These are phyloP conservation scores for Mythimna impura DNA, from an alignment of 2,888 invertebrate genomes.

Conservation along the genomic window DNA sequence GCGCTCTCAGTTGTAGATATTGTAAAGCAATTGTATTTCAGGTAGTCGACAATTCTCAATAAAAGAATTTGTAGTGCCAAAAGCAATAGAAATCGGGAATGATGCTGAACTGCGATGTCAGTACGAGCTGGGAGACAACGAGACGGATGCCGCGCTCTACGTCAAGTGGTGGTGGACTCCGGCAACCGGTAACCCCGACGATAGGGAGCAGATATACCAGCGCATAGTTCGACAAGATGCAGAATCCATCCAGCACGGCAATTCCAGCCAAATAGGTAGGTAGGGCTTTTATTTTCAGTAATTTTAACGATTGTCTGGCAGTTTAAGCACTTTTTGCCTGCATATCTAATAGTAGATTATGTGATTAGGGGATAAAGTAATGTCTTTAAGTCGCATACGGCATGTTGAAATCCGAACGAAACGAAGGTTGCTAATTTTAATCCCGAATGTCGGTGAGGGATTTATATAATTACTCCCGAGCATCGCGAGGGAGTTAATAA, in stretches of 20 bases:
- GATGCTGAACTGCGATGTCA: constrained; percentile 76
- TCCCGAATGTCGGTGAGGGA: too few relatives aligned
- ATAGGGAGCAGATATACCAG: constrained; percentile 77
- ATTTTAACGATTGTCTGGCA: too few relatives aligned
- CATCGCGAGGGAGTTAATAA: too few relatives aligned
- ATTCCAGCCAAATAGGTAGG: constrained; percentile 73
- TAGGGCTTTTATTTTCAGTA: constrained; percentile 39
- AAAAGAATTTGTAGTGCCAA: constrained; percentile 80
- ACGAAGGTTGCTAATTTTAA: too few relatives aligned
- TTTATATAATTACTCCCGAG: too few relatives aligned
- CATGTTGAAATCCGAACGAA: too few relatives aligned
- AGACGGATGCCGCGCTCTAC: constrained; percentile 68
- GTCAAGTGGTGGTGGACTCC: constrained; percentile 86
- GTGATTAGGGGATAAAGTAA: too few relatives aligned
- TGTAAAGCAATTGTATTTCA: constrained; percentile 66
- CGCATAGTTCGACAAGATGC: constrained; percentile 69
- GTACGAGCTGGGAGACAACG: constrained; percentile 67
- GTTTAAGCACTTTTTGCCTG: too few relatives aligned
- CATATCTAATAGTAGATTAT: too few relatives aligned
- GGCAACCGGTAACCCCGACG: constrained; percentile 63
- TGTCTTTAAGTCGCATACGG: too few relatives aligned
- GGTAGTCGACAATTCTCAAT: constrained; percentile 80
- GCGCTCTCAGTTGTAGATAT: background rate
- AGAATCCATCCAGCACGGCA: constrained; percentile 59
- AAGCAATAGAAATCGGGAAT: constrained; percentile 71